Evolutionary conservation across 2,113 vertebrate species (phyloP).

Genomic region (Nothoprocta perdicaria): DNA sequence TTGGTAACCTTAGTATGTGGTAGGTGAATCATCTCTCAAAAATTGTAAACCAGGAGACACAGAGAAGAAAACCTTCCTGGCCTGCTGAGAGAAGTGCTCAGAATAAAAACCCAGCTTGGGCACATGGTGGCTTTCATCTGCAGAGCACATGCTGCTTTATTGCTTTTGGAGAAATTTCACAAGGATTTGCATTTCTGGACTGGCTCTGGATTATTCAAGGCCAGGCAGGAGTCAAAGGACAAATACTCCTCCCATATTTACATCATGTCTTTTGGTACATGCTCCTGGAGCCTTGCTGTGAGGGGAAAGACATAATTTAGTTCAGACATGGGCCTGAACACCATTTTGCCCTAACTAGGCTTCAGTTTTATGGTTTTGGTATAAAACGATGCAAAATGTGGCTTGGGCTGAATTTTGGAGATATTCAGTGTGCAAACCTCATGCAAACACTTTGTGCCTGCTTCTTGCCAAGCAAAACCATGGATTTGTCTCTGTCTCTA

Average conservation of each 20-base stretch:
- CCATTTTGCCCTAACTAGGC: not conserved
- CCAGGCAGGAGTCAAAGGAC: not conserved
- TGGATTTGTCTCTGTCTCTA: slow-evolving; percentile 2
- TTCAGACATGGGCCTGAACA: not conserved
- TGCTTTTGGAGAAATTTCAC: slow-evolving; percentile 46
- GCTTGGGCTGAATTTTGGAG: not conserved
- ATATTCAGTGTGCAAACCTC: not conserved
- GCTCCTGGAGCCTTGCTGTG: not conserved
- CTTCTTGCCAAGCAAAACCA: slow-evolving; percentile 26
- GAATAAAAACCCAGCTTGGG: not conserved
- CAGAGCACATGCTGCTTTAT: slow-evolving; percentile 46
- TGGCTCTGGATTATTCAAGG: not conserved
- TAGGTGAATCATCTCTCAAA: slow-evolving; percentile 67
- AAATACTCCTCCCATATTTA: not conserved
- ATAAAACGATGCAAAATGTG: not conserved
- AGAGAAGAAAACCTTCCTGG: slow-evolving; percentile 33
- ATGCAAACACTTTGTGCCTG: not conserved
- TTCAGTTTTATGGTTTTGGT: slow-evolving; percentile 5
- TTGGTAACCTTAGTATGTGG: slow-evolving; percentile 42
- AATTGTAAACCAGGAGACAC: slow-evolving; percentile 1
- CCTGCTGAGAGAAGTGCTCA: not conserved
- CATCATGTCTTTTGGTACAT: not conserved
- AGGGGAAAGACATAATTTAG: not conserved
- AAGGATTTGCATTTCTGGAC: slow-evolving; percentile 26
- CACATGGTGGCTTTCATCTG: slow-evolving; percentile 44